Evolutionary conservation across 37 sponge, comb jelly and placozoan genomes (phyloP), one percentile per base, ranked within the genome.

Genomic region (Agelas oroides): DNA sequence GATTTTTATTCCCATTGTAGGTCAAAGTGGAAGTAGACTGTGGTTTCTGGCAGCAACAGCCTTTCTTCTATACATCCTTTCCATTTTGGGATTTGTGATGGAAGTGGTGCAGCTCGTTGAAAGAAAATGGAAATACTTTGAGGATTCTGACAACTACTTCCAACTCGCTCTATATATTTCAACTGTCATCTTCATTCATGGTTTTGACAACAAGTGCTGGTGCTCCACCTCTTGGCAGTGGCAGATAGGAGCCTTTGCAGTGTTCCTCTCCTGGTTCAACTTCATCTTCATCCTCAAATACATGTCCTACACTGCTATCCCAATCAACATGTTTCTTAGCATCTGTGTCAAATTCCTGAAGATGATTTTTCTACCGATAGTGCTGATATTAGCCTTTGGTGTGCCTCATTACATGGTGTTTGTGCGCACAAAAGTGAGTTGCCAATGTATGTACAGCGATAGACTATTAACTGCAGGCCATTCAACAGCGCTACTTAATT

Each of bases 211-310:
- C 23, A 6, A 54, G 19, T 84, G 84, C 28, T 53, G 46, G 35
- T 84, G 84, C 20, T 19, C 55, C 27, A 15, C 53, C 14, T 1
- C 28, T n/a, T 75, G 53, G 60, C 65, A 54, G 31, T 84, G 84
- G 84, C 84, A 84, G 46, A 16, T 74, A 60, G 84, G 84, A 36
- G 75, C 75, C 23, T 38, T 84, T 16, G 64, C 66, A 1, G 13
- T 84, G 19, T 84, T 84, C 53, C 66, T 74, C 41, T 75, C 53
- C 8, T 84, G 84, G 84, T 62, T 84, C 40, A 75, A 84, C 33
- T 34, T 84, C 18, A 60, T 84, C 2, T 20, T 84, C 8, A 25
- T 68, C 12, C 70, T 68, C 2, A 80, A 80, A 54, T 39, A 80
- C 16, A 27, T 69, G 54, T 70, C 81, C 12, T 31, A 68, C 27